Base-by-base conservation (phyloP, 2,113 vertebrate genomes). In the Nettapus auritus region DNA sequence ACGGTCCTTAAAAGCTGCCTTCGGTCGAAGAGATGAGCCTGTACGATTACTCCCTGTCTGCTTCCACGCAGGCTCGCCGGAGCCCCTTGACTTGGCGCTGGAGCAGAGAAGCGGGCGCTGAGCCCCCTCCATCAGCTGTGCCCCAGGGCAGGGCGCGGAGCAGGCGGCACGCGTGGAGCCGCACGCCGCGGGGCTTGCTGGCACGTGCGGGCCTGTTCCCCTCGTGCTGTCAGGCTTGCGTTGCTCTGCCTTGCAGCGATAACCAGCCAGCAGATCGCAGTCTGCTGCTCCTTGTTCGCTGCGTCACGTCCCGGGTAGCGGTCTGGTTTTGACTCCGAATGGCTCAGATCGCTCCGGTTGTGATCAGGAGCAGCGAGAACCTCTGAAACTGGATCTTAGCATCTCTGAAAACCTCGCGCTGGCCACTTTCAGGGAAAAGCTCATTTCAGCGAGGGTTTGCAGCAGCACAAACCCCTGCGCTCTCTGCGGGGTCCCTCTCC, bases 1-100 rank as follows among this genome's bases (percentile, higher is more conserved):
- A 63, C 33, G 74, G 55, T 73, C 70, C 70, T 91, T 94, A 94
- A 95, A 84, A 92, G 89, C 44, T 14, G 67, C 56, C 8, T 91
- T 42, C 2, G 57, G 84, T 71, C 19, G 66, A 42, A 36, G 89
- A 95, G 89, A 91, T 92, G 95, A 94, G 83, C 57, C 50, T 0
- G 2, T 25, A 10, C 18, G 91, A 95, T 93, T 94, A 17, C 20
- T 66, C 36, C 48, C 38, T 40, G 52, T 15, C 77, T 48, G 76
- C 82, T 34, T 60, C 40, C 1, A 50, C 6, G 6, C 1, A 59
- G 85, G n/a, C 19, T 82, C 1, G 25, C 63, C 67, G 1, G 9
- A 86, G 64, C 60, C 82, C 78, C 53, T 50, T 17, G 64, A 36
- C 36, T 36, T 9, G 9, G 68, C 1, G 23, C 88, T n/a, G 94